Base-by-base conservation (phyloP, 1,140 invertebrate genomes). In the Cydia splendana region DNA sequence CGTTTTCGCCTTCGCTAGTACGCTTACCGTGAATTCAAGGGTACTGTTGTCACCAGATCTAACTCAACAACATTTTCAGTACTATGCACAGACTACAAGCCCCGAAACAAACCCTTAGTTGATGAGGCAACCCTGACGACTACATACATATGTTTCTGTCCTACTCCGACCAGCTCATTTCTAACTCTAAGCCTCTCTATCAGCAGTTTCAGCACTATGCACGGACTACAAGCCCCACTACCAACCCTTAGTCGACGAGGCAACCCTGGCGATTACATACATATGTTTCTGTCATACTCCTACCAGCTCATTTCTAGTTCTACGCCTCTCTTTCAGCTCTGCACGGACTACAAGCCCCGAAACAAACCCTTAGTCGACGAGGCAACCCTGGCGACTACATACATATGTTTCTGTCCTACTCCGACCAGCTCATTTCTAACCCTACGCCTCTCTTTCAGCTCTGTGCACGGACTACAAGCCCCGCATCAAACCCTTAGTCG, bases 61-160 rank as follows among this genome's bases (percentile, higher is more conserved):
- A 34, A 34, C 30, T 30, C 34, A 34, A 34, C 34, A 34, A 34
- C n/a, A n/a, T n/a, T 82, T 80, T 2, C 82, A 94, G 92, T 83
- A 76, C 91, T 96, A 4, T 97, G 96, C 85, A 97, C 96, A 0
- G n/a, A n/a, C 93, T 98, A 34, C n/a, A n/a, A n/a, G n/a, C n/a
- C n/a, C n/a, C n/a, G n/a, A n/a, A n/a, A n/a, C n/a, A n/a, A n/a
- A n/a, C n/a, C n/a, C n/a, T n/a, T n/a, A n/a, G n/a, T n/a, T n/a
- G n/a, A n/a, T n/a, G n/a, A n/a, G n/a, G n/a, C 0, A 93, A 94
- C 80, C 95, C 96, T 0, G 97, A 98, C 87, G 96, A 98, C 78
- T 98, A 97, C 88, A 96, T 98, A 84, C 97, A 98, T 86, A 95
- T 98, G 76, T 98, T 98, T 93, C 93, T 98, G 2, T 96, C 96